These are phyloP conservation scores for Sceloporus tristichus DNA, from an alignment of 2,113 vertebrate species.

Conservation along the genomic window DNA sequence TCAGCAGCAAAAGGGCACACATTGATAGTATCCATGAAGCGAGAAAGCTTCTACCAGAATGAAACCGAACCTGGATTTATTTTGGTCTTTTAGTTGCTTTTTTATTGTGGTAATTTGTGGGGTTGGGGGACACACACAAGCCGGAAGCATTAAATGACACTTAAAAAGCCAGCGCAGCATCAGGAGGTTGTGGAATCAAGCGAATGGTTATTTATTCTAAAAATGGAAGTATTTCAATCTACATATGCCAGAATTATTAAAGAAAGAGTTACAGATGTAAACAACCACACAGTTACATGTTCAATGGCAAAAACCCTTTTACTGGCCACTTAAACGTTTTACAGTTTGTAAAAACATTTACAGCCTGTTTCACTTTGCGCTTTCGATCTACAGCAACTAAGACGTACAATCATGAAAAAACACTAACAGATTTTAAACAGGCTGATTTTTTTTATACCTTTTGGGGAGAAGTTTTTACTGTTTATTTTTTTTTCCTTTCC, in stretches of 20 bases:
- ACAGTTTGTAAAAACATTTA: conserved; percentile 72
- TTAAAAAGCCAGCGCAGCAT: conserved; percentile 57
- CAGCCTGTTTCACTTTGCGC: conserved; percentile 62
- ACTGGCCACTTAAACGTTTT: conserved; percentile 76
- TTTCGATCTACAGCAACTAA: conserved; percentile 67
- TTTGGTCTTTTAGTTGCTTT: not conserved
- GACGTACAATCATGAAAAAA: conserved; percentile 64
- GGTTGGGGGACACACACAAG: not conserved
- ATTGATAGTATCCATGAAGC: not conserved
- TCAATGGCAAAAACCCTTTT: conserved; percentile 68
- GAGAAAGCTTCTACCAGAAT: not conserved
- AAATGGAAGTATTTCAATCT: conserved; percentile 69
- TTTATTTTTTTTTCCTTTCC: conserved; percentile 40
- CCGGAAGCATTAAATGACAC: conserved; percentile 2
- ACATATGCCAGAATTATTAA: conserved; percentile 62
- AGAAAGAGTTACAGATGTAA: conserved; percentile 72
- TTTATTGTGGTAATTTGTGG: not conserved
- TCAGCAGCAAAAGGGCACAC: not conserved
- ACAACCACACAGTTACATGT: conserved; percentile 75
- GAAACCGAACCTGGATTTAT: not conserved
- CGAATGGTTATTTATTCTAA: conserved; percentile 75
- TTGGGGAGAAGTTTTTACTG: not conserved
- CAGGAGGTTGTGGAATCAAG: conserved; percentile 60
- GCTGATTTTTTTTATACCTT: conserved; percentile 15
- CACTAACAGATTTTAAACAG: conserved; percentile 62